Evolutionary conservation across 2,888 invertebrate species (phyloP).

Genomic region (Parnassius orleans): DNA sequence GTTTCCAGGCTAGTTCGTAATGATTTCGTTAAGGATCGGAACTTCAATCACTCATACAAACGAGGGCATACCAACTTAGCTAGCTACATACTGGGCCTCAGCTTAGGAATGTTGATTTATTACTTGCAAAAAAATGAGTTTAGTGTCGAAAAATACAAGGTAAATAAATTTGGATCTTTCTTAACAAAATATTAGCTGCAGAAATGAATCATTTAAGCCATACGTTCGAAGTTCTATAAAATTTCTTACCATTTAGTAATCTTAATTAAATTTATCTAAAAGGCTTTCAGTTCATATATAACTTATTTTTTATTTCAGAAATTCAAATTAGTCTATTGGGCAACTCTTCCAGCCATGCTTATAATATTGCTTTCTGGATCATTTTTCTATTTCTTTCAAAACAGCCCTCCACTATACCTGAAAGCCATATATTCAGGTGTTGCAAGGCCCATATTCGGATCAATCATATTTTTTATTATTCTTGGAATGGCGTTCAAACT

Average conservation of each 20-base stretch:
- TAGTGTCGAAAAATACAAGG: slow-evolving; percentile 39
- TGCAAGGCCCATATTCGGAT: slow-evolving; percentile 41
- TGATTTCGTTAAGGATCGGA: slow-evolving; percentile 34
- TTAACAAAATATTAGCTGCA: slow-evolving; percentile 5
- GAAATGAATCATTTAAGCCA: not conserved
- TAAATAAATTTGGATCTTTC: slow-evolving; percentile 18
- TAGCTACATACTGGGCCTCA: slow-evolving; percentile 47
- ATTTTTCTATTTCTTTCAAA: slow-evolving; percentile 41
- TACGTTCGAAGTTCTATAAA: not conserved
- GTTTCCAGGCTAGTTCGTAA: slow-evolving; percentile 31
- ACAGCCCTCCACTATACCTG: slow-evolving; percentile 26
- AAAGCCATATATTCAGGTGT: slow-evolving; percentile 38
- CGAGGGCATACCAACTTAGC: slow-evolving; percentile 34
- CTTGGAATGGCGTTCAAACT: slow-evolving; percentile 41
- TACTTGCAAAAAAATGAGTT: slow-evolving; percentile 38
- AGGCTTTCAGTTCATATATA: not conserved
- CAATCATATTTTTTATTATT: slow-evolving; percentile 29
- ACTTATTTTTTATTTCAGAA: no score
- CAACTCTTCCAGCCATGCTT: no score
- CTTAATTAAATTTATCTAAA: not conserved
- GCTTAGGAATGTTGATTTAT: slow-evolving; percentile 45
- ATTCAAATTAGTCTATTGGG: no score
- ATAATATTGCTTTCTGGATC: slow-evolving; percentile 32
- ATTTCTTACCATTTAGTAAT: not conserved
- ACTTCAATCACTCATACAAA: slow-evolving; percentile 33